Evolutionary conservation across 2,113 vertebrate species (phyloP), one percentile per base, ranked within the genome.

Genomic region (Brachypteracias leptosomus): DNA sequence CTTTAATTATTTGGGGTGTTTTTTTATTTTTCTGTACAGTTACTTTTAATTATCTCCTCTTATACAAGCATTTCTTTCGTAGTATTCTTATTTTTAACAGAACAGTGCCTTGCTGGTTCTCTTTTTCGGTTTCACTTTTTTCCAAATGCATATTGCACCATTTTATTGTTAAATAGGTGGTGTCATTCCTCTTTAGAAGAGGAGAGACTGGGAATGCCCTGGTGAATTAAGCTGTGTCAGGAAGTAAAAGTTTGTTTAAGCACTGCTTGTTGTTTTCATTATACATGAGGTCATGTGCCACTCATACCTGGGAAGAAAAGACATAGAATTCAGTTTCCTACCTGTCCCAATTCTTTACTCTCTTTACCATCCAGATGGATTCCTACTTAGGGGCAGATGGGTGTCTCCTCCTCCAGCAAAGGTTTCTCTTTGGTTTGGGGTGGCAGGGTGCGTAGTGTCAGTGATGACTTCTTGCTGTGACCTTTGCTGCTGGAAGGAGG

Each of bases 1-100:
- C 44, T 93, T 88, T 89, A 81, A 59, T 95, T 91, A 91, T 89
- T 93, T 92, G 16, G 22, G 13, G 15, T 55, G 11, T 36, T 26
- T 4, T 66, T 35, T 49, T 16, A 14, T 77, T 94, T 78, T 92
- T 71, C 28, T 70, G 3, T 83, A 55, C 46, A 49, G 40, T 38
- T 84, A 40, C 8, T 70, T 89, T 80, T 46, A n/a, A 67, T 58
- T 66, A 89, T 49, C 35, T 89, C 14, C 25, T 86, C 11, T 76
- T 47, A 57, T 3, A 38, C 17, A 77, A 52, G 3, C 36, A 38
- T 68, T 81, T 82, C 3, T 75, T 79, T 65, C 17, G 55, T 55
- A 36, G 2, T 35, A 29, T 28, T 75, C 33, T 62, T 59, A 16
- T 21, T 22, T 74, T 85, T 55, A 84, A 52, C 10, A 57, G 36